phyloP scores from a whole-genome alignment of 2,113 vertebrate species.

The Rhodinocichla rosea region DNA sequence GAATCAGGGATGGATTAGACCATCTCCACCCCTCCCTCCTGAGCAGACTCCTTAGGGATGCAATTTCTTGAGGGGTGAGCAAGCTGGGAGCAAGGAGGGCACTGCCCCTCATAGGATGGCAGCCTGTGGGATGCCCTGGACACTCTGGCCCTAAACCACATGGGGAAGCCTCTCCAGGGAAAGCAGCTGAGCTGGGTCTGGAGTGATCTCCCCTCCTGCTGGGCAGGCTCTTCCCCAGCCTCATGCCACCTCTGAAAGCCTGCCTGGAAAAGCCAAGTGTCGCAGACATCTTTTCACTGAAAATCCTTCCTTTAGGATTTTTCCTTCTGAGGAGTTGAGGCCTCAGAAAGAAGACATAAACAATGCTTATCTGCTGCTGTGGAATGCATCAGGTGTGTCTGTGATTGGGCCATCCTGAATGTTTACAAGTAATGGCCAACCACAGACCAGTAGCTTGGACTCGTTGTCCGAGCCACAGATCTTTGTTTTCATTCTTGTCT shows the following conservation, averaged over 20 bases:
- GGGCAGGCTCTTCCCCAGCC: not conserved
- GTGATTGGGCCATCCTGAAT: too few species aligned
- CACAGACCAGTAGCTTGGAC: too few species aligned
- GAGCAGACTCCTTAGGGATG: not conserved
- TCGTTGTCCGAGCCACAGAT: too few species aligned
- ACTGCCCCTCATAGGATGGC: not conserved
- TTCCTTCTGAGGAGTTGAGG: too few species aligned
- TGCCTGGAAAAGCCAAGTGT: not conserved
- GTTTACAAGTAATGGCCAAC: too few species aligned
- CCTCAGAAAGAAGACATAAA: too few species aligned
- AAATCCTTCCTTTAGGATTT: too few species aligned
- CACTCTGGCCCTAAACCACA: accelerated
- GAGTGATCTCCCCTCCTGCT: not conserved
- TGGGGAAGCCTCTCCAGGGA: not conserved
- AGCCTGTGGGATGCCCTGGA: not conserved
- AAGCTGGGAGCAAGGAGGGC: not conserved
- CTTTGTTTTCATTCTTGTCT: too few species aligned
- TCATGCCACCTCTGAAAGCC: not conserved
- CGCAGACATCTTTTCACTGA: too few species aligned
- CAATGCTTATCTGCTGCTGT: too few species aligned
- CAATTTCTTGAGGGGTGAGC: not conserved
- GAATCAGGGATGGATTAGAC: not conserved
- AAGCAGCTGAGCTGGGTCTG: not conserved
- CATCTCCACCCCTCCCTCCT: not conserved
- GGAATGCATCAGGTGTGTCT: too few species aligned